These are phyloP conservation scores for Arbacia lixula DNA, from an alignment of 53 echinoderm and acorn worm species.

Conservation along the genomic window DNA sequence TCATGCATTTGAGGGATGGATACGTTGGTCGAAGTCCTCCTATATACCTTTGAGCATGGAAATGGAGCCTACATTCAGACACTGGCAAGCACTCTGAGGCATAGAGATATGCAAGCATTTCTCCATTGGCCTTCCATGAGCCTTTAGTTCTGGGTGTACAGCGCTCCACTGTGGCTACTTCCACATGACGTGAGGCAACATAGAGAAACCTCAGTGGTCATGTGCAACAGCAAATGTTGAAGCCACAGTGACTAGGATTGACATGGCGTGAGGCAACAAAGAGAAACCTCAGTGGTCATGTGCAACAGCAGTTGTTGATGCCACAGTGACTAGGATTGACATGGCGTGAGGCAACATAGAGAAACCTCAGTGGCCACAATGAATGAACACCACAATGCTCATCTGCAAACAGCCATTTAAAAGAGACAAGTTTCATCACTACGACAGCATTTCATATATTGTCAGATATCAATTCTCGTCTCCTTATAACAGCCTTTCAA, in stretches of 20 bases:
- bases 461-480: too few species aligned
- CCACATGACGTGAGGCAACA: too few species aligned
- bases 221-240: not conserved
- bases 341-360: constrained; percentile 36
- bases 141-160: too few species aligned
- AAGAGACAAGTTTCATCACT: not conserved
- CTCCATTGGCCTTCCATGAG: constrained; percentile 43
- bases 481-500: too few species aligned
- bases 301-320: not conserved
- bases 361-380: constrained; percentile 31
- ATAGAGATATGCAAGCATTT: constrained; percentile 43
- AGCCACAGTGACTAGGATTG: not conserved
- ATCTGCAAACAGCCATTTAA: constrained; percentile 19
- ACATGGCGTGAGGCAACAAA: too few species aligned
- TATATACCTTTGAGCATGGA: too few species aligned
- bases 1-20: too few species aligned
- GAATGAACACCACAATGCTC: constrained; percentile 18
- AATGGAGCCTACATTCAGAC: too few species aligned
- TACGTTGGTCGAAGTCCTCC: too few species aligned
- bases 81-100: too few species aligned
- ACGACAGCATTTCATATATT: not conserved
- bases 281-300: constrained; percentile 6
- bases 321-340: not conserved
- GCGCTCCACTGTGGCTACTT: too few species aligned
- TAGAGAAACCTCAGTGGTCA: not conserved